A percentile compares a stretch with the other conserved stretches of the same genome.
Conservation (phyloP, 2,888 invertebrate species). For the Nymphalis polychloros region DNA sequence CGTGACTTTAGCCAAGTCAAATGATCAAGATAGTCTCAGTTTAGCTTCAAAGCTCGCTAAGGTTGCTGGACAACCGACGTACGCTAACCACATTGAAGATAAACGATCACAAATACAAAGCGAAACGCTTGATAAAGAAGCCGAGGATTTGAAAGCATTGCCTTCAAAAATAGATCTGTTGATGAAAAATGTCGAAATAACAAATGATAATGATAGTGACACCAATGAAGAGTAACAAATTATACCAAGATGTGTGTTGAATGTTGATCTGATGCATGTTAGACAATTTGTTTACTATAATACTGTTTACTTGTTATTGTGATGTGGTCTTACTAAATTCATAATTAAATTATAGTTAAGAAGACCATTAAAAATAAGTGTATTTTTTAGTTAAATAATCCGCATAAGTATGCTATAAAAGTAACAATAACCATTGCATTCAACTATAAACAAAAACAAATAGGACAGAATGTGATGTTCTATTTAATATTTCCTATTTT, state of each 20-base stretch:
- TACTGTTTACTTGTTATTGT: too few relatives aligned
- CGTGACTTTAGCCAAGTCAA: constrained; percentile 78
- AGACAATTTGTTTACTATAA: too few relatives aligned
- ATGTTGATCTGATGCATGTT: too few relatives aligned
- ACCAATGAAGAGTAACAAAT: background rate
- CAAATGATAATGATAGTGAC: background rate
- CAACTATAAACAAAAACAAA: background rate
- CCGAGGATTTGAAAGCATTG: constrained; percentile 40
- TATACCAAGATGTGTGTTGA: background rate
- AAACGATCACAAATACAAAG: constrained; percentile 46
- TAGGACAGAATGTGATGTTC: constrained; percentile 1
- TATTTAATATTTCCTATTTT: background rate
- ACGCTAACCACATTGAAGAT: constrained; percentile 60
- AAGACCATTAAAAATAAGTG: too few relatives aligned
- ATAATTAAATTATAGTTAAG: too few relatives aligned
- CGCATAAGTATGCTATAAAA: too few relatives aligned
- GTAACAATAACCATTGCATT: background rate
- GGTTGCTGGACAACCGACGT: constrained; percentile 64
- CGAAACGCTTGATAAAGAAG: constrained; percentile 20
- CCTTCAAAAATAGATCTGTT: constrained; percentile 51
- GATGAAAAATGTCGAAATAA: constrained; percentile 30
- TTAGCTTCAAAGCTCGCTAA: constrained; percentile 84
- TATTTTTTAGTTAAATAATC: too few relatives aligned
- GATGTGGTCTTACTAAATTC: too few relatives aligned
- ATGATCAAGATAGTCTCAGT: constrained; percentile 75